Conservation (phyloP, 2,797 vertebrate species). For the Botia kubotai region DNA sequence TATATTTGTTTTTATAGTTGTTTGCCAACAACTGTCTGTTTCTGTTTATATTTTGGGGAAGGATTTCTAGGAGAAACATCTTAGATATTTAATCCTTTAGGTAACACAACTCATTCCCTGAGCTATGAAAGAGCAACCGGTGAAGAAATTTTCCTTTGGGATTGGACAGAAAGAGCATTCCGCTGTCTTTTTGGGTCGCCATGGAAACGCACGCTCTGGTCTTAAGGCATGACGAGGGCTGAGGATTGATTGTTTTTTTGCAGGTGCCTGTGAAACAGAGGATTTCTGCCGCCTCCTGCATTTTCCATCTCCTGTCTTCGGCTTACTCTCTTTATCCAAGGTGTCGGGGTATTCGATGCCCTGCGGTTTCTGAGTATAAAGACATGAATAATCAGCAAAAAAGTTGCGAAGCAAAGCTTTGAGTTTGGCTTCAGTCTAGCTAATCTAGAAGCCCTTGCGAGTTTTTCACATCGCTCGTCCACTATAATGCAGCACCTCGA, state of each 20-base stretch:
- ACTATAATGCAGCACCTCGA: conserved; percentile 72
- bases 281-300: conserved; percentile 38
- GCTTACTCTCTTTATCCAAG: conserved; percentile 38
- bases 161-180: not conserved
- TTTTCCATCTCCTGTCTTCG: conserved; percentile 20
- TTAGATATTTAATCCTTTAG: not conserved
- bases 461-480: conserved; percentile 68
- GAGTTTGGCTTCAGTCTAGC: conserved; percentile 23
- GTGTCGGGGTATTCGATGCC: conserved; percentile 40
- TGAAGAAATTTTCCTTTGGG: not conserved
- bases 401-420: conserved; percentile 39
- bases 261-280: conserved; percentile 36
- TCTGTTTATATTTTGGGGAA: not conserved
- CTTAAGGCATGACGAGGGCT: conserved; percentile 21
- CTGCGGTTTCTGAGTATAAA: conserved; percentile 40
- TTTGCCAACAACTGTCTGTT: not conserved
- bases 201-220: conserved; percentile 42
- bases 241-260: conserved; percentile 27
- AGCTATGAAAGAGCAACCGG: not conserved
- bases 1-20: no score
- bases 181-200: conserved; percentile 36
- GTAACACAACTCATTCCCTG: not conserved
- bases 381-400: conserved; percentile 15
- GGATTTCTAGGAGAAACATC: not conserved
- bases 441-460: conserved; percentile 52